Percentiles rank a stretch among this genome's conserved stretches.
Evolutionary conservation across 2,113 vertebrate genomes (phyloP).

Genomic region (Caranx melampygus): DNA sequence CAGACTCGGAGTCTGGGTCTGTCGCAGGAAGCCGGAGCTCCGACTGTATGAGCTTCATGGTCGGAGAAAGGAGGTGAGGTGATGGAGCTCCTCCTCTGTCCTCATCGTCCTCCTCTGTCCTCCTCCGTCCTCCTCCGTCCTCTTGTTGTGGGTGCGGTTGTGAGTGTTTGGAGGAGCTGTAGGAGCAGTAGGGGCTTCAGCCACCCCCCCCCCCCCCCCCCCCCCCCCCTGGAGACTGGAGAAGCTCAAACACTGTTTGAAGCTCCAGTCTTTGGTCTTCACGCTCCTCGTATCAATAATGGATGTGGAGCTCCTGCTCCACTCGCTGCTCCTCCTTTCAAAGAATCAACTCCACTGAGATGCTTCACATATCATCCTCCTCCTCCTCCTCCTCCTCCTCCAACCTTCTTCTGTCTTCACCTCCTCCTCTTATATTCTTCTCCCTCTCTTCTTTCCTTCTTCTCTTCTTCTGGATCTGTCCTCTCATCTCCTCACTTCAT

Average conservation of each 20-base stretch:
- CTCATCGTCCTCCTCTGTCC: background rate
- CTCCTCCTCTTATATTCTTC: background rate
- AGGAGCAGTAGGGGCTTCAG: background rate
- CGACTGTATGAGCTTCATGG: no score
- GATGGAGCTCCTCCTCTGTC: background rate
- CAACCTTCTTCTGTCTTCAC: background rate
- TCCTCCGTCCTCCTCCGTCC: background rate
- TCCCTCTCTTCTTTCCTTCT: no score
- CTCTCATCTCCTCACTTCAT: background rate
- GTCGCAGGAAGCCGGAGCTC: no score
- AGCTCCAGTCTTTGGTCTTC: conserved; percentile 24
- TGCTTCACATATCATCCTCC: background rate
- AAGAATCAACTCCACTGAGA: conserved; percentile 7
- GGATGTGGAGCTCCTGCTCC: conserved; percentile 26
- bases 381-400: no score
- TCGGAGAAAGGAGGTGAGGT: no score
- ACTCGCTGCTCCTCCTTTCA: conserved; percentile 46
- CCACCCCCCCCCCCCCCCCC: background rate
- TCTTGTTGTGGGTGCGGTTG: background rate
- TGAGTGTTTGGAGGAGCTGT: background rate
- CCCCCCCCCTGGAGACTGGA: background rate
- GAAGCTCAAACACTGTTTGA: conserved; percentile 44
- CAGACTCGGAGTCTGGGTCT: no score
- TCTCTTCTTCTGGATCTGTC: no score
- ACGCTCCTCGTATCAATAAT: conserved; percentile 51